These are phyloP conservation scores for Coranthus polyacanthus DNA, from an alignment of 2,797 vertebrate species.

Conservation along the genomic window DNA sequence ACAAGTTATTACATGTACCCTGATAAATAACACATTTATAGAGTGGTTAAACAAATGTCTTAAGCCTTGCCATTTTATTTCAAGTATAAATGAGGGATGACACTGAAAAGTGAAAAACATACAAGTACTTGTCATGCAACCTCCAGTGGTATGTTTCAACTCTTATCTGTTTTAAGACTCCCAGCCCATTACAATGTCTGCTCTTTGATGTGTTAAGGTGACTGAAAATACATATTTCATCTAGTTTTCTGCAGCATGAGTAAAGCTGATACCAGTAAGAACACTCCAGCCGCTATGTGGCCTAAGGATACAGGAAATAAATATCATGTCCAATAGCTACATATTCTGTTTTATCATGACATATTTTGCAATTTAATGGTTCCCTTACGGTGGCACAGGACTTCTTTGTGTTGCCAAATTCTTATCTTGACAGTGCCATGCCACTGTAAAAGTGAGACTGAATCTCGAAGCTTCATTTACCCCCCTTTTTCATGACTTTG, in stretches of 20 bases:
- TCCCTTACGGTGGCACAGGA: slow-evolving; percentile 33
- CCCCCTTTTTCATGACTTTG: neutral
- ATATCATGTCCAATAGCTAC: slow-evolving; percentile 1
- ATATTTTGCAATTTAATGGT: slow-evolving; percentile 71
- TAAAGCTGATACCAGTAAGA: slow-evolving; percentile 13
- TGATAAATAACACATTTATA: neutral
- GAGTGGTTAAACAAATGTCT: neutral
- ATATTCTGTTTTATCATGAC: slow-evolving; percentile 36
- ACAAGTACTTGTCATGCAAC: neutral
- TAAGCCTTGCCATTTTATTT: neutral
- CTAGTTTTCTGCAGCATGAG: neutral
- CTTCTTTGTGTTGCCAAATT: slow-evolving; percentile 54
- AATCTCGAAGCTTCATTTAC: slow-evolving; percentile 1
- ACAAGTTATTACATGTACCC: too few species aligned
- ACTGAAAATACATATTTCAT: slow-evolving; percentile 33
- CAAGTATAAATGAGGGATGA: neutral
- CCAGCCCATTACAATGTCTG: neutral
- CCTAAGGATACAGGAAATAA: too few species aligned
- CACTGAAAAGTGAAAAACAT: neutral
- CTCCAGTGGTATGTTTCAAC: neutral
- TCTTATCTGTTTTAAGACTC: neutral
- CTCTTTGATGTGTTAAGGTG: neutral
- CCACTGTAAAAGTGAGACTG: slow-evolving; percentile 2
- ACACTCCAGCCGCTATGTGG: too few species aligned
- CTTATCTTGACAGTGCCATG: slow-evolving; percentile 41